A percentile compares a stretch with the other conserved stretches of the same genome.
Evolutionary conservation across 64 coral and sea anemone species (phyloP).

Genomic region (Montipora capricornis): DNA sequence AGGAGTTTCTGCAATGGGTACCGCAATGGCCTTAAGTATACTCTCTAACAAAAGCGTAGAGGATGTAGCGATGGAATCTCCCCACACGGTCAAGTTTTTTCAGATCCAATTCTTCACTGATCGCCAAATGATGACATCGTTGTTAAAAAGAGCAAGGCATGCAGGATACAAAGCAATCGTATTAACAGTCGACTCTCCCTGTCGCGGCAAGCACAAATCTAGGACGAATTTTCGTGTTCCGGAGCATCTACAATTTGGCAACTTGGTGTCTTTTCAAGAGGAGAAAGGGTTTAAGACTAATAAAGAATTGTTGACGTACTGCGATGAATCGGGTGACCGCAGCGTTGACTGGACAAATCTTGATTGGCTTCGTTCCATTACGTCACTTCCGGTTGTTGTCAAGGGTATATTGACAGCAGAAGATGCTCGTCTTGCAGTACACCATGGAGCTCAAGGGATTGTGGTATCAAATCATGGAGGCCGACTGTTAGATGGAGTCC

Average conservation of each 20-base stretch:
- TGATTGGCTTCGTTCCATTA: constrained; percentile 55
- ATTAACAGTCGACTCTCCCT: background rate
- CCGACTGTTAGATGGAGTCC: constrained; percentile 66
- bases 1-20: background rate
- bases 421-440: constrained; percentile 73
- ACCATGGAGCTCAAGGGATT: constrained; percentile 69
- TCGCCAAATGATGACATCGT: background rate
- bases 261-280: constrained; percentile 13
- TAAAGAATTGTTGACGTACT: background rate
- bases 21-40: constrained; percentile 22
- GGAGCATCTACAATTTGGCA: background rate
- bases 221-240: background rate
- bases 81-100: constrained; percentile 21
- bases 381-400: constrained; percentile 33
- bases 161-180: constrained; percentile 16
- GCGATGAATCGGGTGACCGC: background rate
- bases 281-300: background rate
- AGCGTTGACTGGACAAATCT: constrained; percentile 42
- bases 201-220: background rate
- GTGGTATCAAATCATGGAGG: constrained; percentile 80
- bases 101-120: constrained; percentile 36
- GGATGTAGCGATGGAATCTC: constrained; percentile 14
- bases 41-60: background rate
- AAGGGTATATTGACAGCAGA: constrained; percentile 67
- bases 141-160: constrained; percentile 23